Percentiles rank a stretch among this genome's conserved stretches.
These are phyloP conservation scores for Syndactyla subalaris DNA, from an alignment of 2,797 vertebrate species.

Conservation along the genomic window DNA sequence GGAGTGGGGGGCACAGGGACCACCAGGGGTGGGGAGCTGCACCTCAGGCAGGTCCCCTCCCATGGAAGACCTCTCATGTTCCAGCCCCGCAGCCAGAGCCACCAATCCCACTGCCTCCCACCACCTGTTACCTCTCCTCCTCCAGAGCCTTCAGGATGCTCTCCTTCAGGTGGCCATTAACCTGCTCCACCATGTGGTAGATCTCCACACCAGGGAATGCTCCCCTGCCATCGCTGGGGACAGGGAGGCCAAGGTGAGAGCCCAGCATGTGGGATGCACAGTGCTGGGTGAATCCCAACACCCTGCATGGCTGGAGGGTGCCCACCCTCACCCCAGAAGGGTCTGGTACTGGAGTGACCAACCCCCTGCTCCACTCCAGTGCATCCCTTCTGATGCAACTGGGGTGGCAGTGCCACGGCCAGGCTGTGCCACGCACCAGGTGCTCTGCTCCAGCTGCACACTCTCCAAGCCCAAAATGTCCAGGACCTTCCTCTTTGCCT, in stretches of 20 bases:
- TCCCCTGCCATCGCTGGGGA: slow-evolving; percentile 71
- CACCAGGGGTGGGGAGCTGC: neutral
- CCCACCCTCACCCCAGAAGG: accelerated
- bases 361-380: neutral
- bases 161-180: slow-evolving; percentile 68
- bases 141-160: slow-evolving; percentile 61
- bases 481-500: slow-evolving; percentile 64
- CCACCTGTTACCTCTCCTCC: slow-evolving; percentile 27
- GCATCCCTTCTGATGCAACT: neutral
- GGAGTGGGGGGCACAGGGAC: neutral
- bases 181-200: slow-evolving; percentile 76
- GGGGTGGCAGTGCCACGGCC: neutral
- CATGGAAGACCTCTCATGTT: neutral
- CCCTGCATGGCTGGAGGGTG: neutral
- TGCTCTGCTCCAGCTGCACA: slow-evolving; percentile 65
- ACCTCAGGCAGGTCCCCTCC: accelerated
- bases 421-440: slow-evolving; percentile 58
- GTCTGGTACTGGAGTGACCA: neutral
- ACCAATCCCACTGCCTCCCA: accelerated
- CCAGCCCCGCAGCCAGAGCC: accelerated
- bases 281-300: neutral
- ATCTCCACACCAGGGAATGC: slow-evolving; percentile 74
- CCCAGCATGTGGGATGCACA: accelerated
- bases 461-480: slow-evolving; percentile 73
- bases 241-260: neutral